A percentile compares a stretch with the other conserved stretches of the same genome.
These are phyloP conservation scores for Fulmarus glacialis DNA, from an alignment of 2,113 vertebrate species.

Conservation along the genomic window DNA sequence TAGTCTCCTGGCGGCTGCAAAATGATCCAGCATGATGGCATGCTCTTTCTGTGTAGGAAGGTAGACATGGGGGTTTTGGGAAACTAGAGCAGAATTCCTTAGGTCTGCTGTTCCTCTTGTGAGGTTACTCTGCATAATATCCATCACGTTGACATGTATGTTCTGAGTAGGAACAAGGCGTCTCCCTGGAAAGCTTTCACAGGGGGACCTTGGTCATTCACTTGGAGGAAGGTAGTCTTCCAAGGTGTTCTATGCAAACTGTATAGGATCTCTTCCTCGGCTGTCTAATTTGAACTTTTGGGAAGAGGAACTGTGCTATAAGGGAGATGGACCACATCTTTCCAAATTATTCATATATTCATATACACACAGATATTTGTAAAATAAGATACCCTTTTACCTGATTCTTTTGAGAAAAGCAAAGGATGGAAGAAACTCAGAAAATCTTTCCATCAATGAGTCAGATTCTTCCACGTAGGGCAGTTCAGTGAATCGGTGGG, in stretches of 20 bases:
- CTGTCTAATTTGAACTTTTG: neutral
- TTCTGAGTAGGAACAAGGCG: neutral
- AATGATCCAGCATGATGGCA: neutral
- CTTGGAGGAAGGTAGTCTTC: neutral
- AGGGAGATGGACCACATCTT: neutral
- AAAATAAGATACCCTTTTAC: neutral
- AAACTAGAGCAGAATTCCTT: neutral
- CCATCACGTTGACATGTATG: neutral
- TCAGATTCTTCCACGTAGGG: neutral
- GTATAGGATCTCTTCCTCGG: neutral
- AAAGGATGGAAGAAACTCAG: neutral
- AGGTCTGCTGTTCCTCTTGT: neutral
- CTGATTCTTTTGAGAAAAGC: neutral
- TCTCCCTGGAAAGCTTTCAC: neutral
- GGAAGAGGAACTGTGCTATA: neutral
- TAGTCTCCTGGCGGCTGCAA: neutral
- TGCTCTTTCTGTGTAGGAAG: neutral
- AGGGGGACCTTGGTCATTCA: neutral
- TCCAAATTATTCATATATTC: neutral
- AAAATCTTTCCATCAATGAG: neutral
- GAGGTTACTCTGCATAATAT: neutral
- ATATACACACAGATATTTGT: neutral
- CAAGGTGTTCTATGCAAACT: neutral
- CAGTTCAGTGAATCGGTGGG: neutral
- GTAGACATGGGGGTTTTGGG: neutral